These are phyloP conservation scores for Mesocricetus auratus DNA, from an alignment of 2,113 vertebrate genomes.

Conservation along the genomic window DNA sequence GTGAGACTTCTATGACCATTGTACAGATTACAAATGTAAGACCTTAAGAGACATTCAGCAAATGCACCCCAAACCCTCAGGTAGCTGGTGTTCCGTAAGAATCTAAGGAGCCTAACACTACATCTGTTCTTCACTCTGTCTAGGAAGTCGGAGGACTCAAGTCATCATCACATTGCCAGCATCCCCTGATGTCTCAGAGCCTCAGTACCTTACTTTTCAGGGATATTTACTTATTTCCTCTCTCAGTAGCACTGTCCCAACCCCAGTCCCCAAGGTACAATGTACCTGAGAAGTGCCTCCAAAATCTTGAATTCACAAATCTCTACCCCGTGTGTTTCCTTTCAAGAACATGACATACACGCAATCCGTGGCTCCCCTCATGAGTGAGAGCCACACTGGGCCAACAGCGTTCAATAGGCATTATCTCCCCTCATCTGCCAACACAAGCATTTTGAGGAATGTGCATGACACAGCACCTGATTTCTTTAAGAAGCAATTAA, in stretches of 20 bases:
- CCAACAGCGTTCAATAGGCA: constrained; percentile 6
- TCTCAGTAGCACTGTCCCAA: neutral
- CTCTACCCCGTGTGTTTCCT: neutral
- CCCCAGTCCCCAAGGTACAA: neutral
- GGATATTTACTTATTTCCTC: too few species aligned
- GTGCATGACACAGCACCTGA: neutral
- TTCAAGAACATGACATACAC: neutral
- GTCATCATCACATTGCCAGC: neutral
- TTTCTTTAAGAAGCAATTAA: constrained; percentile 12
- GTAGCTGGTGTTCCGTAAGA: neutral
- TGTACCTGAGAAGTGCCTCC: neutral
- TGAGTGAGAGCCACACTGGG: neutral
- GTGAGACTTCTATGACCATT: neutral
- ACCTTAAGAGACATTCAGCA: neutral
- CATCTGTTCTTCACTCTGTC: neutral
- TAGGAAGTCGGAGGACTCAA: neutral
- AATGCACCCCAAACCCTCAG: neutral
- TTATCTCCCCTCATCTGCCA: constrained; percentile 16
- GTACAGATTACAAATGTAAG: constrained; percentile 35
- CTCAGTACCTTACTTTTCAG: neutral
- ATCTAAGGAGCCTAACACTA: neutral
- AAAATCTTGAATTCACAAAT: neutral
- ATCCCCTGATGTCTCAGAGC: neutral
- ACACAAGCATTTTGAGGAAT: neutral
- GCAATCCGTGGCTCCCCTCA: neutral